A percentile compares a stretch with the other conserved stretches of the same genome.
These are phyloP conservation scores for Drosophila athabasca DNA, from an alignment of 1,140 invertebrate genomes.

Conservation along the genomic window DNA sequence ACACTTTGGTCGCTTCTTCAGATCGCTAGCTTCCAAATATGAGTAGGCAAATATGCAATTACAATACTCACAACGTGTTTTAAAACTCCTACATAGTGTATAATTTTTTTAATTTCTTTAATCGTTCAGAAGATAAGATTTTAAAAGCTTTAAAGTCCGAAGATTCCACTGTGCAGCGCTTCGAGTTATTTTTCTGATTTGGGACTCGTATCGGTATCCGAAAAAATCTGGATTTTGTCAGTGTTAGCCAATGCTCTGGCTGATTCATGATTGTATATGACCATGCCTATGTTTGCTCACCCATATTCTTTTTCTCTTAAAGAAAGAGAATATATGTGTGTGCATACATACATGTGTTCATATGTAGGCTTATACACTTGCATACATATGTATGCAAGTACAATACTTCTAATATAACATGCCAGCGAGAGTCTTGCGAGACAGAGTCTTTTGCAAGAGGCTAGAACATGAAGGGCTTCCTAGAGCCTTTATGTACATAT, in stretches of 20 bases:
- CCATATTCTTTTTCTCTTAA: constrained; percentile 14
- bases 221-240: constrained; percentile 58
- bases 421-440: neutral
- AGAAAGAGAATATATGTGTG: neutral
- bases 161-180: too few species aligned
- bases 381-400: constrained; percentile 2
- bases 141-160: too few species aligned
- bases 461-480: too few species aligned
- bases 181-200: constrained; percentile 32
- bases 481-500: too few species aligned
- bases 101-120: too few species aligned
- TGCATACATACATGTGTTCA: neutral
- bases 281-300: neutral
- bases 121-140: too few species aligned
- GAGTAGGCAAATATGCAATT: too few species aligned
- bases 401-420: constrained; percentile 12
- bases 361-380: constrained; percentile 1
- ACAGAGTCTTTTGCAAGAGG: too few species aligned
- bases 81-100: too few species aligned
- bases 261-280: constrained; percentile 7
- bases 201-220: constrained; percentile 34
- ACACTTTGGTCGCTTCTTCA: too few species aligned
- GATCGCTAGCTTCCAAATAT: too few species aligned
- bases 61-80: too few species aligned
- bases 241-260: constrained; percentile 35